These are phyloP conservation scores for Rana temporaria DNA, from an alignment of 2,113 vertebrate genomes.

Conservation along the genomic window DNA sequence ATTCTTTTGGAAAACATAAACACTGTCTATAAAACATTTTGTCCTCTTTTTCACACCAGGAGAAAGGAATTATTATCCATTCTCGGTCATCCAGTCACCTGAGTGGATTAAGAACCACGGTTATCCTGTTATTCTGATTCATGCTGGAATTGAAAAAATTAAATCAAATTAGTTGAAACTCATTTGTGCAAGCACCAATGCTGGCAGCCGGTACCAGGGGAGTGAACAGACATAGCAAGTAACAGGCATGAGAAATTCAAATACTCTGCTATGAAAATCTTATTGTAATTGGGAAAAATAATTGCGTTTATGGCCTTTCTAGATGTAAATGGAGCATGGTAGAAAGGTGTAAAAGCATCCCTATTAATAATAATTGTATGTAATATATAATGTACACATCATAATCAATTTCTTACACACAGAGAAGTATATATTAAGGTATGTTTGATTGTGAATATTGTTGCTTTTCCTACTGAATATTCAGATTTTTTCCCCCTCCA, in stretches of 20 bases:
- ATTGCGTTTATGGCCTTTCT: constrained; percentile 2
- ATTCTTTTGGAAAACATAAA: too few species aligned
- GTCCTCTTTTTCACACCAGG: too few species aligned
- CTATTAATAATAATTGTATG: too few species aligned
- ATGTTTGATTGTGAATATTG: too few species aligned
- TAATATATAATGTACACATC: too few species aligned
- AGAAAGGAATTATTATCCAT: too few species aligned
- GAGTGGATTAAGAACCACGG: not conserved
- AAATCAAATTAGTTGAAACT: constrained; percentile 29
- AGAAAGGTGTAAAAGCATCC: not conserved
- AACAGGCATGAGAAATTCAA: not conserved
- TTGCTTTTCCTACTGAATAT: too few species aligned
- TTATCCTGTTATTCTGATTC: constrained; percentile 12
- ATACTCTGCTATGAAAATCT: constrained; percentile 1
- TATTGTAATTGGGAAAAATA: not conserved
- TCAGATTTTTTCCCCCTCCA: too few species aligned
- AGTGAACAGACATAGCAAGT: not conserved
- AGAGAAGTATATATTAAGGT: too few species aligned
- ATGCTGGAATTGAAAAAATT: constrained; percentile 6
- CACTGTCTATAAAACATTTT: too few species aligned
- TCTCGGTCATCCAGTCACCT: not conserved
- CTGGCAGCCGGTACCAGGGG: constrained; percentile 1
- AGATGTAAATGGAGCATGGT: constrained; percentile 1
- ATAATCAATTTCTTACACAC: too few species aligned
- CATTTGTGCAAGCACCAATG: not conserved